Evolutionary conservation across 2,888 invertebrate species (phyloP).

Genomic region (Hirtodrosophila trivittata): DNA sequence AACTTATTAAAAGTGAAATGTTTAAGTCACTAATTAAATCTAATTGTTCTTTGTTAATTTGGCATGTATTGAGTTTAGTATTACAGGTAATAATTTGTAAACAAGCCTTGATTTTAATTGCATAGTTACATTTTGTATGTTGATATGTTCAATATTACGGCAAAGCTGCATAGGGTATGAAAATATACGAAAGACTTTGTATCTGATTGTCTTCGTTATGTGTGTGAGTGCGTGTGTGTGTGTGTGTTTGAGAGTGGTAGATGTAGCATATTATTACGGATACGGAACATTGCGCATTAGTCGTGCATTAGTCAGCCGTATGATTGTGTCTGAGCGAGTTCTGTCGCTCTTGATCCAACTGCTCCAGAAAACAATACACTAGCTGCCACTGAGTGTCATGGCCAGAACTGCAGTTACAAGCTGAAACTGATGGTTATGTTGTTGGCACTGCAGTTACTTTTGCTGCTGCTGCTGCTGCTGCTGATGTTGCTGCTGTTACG

Average conservation of each 20-base stretch:
- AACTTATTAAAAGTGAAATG: no score
- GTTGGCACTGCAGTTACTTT: conserved; percentile 25
- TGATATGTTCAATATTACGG: no score
- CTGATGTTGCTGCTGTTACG: conserved; percentile 19
- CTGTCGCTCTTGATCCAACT: conserved; percentile 27
- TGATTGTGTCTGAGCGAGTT: conserved; percentile 56
- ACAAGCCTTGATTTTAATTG: no score
- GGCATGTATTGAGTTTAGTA: no score
- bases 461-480: conserved; percentile 14
- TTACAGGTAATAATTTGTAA: no score
- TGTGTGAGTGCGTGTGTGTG: background rate
- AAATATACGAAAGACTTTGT: no score
- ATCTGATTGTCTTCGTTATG: no score
- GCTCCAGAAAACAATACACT: conserved; percentile 49
- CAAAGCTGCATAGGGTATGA: no score
- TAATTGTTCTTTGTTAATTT: no score
- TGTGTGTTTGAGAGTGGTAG: conserved; percentile 19
- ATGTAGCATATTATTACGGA: conserved; percentile 49
- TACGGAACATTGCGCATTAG: conserved; percentile 49
- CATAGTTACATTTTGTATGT: no score
- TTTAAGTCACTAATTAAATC: no score
- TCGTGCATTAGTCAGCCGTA: conserved; percentile 50
- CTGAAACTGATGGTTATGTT: conserved; percentile 38
- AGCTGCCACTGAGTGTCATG: conserved; percentile 44
- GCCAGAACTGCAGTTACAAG: conserved; percentile 41